Conservation (phyloP, 1,140 invertebrate genomes). For the Notospermus geniculatus region DNA sequence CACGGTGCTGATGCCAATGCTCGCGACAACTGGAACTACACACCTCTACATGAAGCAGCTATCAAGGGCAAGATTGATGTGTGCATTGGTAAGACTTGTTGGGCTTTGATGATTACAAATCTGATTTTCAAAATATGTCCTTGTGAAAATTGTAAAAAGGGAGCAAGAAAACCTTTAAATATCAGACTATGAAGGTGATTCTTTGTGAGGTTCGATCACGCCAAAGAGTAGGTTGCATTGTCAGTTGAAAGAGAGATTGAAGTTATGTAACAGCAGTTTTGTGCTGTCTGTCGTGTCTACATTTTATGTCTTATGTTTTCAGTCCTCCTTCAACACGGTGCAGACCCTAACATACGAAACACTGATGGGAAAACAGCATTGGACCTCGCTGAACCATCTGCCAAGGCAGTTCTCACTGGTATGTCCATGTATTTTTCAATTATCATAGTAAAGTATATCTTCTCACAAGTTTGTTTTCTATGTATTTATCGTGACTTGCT, state of each 20-base stretch:
- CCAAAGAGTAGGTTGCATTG: too few species aligned
- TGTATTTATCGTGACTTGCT: not conserved
- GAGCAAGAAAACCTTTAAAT: too few species aligned
- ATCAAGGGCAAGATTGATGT: conserved; percentile 59
- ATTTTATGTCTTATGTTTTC: conserved; percentile 24
- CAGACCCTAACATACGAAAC: conserved; percentile 88
- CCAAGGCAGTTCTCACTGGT: conserved; percentile 85
- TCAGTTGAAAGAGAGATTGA: too few species aligned
- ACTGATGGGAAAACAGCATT: conserved; percentile 93
- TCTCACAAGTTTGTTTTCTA: not conserved
- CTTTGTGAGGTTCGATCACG: too few species aligned
- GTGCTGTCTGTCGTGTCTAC: too few species aligned
- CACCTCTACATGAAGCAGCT: conserved; percentile 64
- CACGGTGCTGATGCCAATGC: conserved; percentile 88
- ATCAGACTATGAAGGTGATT: too few species aligned
- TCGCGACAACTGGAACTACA: conserved; percentile 89
- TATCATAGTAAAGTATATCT: too few species aligned
- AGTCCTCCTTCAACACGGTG: conserved; percentile 92
- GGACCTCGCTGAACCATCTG: conserved; percentile 80
- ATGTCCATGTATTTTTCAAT: conserved; percentile 2
- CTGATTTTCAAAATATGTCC: too few species aligned
- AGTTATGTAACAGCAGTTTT: too few species aligned
- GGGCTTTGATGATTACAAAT: too few species aligned
- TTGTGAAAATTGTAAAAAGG: too few species aligned
- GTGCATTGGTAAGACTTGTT: conserved; percentile 55